Evolutionary conservation across 2,888 invertebrate genomes (phyloP).

Genomic region (Mimas tiliae): DNA sequence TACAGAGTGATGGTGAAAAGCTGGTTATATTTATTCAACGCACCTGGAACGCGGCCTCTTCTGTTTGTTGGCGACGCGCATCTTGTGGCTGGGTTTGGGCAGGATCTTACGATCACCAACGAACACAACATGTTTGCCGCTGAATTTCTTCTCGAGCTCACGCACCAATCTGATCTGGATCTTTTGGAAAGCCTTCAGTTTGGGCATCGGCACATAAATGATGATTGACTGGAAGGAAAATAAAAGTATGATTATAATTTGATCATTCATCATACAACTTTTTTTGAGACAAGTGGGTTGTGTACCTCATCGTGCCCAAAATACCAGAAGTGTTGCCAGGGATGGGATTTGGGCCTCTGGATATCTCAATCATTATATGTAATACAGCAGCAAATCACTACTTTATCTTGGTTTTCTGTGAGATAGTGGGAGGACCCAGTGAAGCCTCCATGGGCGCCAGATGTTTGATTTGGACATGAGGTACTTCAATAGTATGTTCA

Average conservation of each 20-base stretch:
- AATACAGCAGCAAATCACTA: too few species aligned
- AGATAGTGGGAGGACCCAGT: too few species aligned
- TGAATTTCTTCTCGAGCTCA: conserved; percentile 99
- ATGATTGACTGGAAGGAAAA: conserved; percentile 92
- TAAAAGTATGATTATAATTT: neutral
- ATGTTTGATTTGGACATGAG: too few species aligned
- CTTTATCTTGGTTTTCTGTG: too few species aligned
- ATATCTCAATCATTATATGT: too few species aligned
- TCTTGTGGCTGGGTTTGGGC: conserved; percentile 98
- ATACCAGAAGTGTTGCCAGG: too few species aligned
- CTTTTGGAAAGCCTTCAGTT: conserved; percentile 98
- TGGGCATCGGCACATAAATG: conserved; percentile 99
- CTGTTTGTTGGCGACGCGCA: conserved; percentile 91
- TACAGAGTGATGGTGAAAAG: neutral
- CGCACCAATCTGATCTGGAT: conserved; percentile 98
- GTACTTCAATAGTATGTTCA: too few species aligned
- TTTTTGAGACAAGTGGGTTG: too few species aligned
- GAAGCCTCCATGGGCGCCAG: too few species aligned
- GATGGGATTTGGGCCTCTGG: too few species aligned
- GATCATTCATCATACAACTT: too few species aligned
- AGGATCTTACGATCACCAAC: conserved; percentile 98
- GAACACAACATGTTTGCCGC: conserved; percentile 99
- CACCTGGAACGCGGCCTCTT: conserved; percentile 89
- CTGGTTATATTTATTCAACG: neutral
- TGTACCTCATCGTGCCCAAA: too few species aligned